These are phyloP conservation scores for Chrysolina americana DNA, from an alignment of 2,888 invertebrate genomes.

Conservation along the genomic window DNA sequence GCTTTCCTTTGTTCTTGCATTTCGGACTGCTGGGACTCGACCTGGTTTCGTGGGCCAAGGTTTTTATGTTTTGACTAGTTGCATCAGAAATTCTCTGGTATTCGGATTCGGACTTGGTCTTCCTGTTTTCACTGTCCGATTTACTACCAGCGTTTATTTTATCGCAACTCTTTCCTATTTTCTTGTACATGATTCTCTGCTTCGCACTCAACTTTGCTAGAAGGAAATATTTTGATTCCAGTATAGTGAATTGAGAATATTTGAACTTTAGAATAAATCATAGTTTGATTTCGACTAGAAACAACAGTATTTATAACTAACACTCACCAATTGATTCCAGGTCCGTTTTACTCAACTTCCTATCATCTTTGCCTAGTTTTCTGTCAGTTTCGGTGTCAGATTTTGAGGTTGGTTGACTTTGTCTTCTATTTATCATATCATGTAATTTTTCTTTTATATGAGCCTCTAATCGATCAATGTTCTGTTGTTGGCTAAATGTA, in stretches of 20 bases:
- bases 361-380: slow-evolving; percentile 68
- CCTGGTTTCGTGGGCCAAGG: slow-evolving; percentile 70
- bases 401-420: slow-evolving; percentile 61
- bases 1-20: slow-evolving; percentile 63
- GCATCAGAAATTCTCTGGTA: slow-evolving; percentile 74
- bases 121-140: slow-evolving; percentile 59
- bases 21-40: slow-evolving; percentile 67
- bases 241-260: no score
- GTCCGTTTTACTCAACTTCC: slow-evolving; percentile 68
- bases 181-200: slow-evolving; percentile 67
- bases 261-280: no score
- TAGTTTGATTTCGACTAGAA: not conserved
- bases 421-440: slow-evolving; percentile 67
- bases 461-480: slow-evolving; percentile 67
- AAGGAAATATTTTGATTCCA: slow-evolving; percentile 4
- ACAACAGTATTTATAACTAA: not conserved
- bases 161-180: slow-evolving; percentile 69
- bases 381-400: slow-evolving; percentile 63
- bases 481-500: slow-evolving; percentile 60
- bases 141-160: slow-evolving; percentile 65
- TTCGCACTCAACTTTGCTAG: slow-evolving; percentile 61
- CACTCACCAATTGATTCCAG: slow-evolving; percentile 61
- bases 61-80: slow-evolving; percentile 72
- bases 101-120: slow-evolving; percentile 68
- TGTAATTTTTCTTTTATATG: slow-evolving; percentile 70